Conservation (phyloP, 1,140 invertebrate genomes). For the Zaprionus davidi region DNA sequence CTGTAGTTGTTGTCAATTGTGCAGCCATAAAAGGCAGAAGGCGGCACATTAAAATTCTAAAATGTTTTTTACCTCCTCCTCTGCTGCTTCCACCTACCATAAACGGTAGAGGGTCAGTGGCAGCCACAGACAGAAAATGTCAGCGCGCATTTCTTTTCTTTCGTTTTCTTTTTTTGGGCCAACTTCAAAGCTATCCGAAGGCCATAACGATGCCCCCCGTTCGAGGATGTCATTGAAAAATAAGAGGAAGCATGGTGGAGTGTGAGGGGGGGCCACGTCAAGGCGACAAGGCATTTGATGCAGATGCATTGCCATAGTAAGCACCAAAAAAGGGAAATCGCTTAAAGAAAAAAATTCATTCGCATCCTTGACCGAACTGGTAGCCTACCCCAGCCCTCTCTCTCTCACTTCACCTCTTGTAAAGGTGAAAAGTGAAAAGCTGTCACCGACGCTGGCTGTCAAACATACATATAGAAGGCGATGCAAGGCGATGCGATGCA, state of each 20-base stretch:
- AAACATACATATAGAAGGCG: constrained; percentile 27
- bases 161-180: constrained; percentile 16
- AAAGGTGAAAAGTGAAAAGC: constrained; percentile 77
- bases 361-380: constrained; percentile 63
- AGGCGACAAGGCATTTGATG: constrained; percentile 39
- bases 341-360: constrained; percentile 6
- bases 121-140: constrained; percentile 50
- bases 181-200: constrained; percentile 73
- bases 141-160: constrained; percentile 16
- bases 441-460: constrained; percentile 62
- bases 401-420: neutral
- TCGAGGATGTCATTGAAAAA: constrained; percentile 9
- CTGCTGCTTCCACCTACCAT: constrained; percentile 42
- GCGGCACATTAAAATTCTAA: constrained; percentile 81
- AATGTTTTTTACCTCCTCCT: constrained; percentile 68
- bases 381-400: neutral
- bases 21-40: constrained; percentile 77
- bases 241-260: too few species aligned
- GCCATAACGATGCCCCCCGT: constrained; percentile 50
- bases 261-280: constrained; percentile 4
- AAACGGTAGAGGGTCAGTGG: constrained; percentile 41
- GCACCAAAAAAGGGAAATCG: constrained; percentile 39
- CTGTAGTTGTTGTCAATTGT: constrained; percentile 61
- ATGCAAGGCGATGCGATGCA: constrained; percentile 6
- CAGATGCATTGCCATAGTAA: constrained; percentile 41